These are phyloP conservation scores for Otocyon megalotis DNA, from an alignment of 2,113 vertebrate species.

Conservation along the genomic window DNA sequence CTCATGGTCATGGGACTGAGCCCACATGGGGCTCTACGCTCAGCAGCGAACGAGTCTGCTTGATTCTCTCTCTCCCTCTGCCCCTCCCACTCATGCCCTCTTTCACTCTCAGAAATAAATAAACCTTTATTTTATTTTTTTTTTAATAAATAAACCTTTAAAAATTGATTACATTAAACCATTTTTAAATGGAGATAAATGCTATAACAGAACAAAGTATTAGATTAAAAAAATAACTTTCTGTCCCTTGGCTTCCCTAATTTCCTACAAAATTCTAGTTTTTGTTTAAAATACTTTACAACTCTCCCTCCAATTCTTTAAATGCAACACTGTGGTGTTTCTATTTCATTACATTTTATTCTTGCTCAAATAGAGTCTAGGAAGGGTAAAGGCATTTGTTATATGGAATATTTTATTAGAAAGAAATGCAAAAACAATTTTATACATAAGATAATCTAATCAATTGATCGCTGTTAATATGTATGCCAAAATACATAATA, in stretches of 20 bases:
- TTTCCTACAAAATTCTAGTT: neutral
- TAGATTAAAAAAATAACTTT: neutral
- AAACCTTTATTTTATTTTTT: too few relatives aligned
- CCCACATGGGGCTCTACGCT: neutral
- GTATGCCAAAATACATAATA: neutral
- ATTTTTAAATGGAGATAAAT: neutral
- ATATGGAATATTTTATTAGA: slow-evolving; percentile 27
- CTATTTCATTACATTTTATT: neutral
- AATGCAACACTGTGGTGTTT: slow-evolving; percentile 13
- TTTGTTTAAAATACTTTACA: slow-evolving; percentile 14
- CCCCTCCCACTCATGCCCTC: neutral
- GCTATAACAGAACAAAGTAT: neutral
- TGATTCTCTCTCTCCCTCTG: neutral
- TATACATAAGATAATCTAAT: slow-evolving; percentile 7
- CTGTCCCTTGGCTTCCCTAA: neutral
- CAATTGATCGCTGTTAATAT: neutral
- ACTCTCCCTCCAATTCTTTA: neutral
- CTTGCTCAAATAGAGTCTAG: neutral
- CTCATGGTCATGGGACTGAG: neutral
- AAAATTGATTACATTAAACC: slow-evolving; percentile 23
- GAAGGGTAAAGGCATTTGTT: neutral
- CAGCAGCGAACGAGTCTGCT: neutral
- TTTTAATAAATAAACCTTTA: neutral
- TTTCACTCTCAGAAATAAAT: neutral
- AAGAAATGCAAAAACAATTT: neutral